Conservation (phyloP, 2,113 vertebrate genomes). For the Tychaedon coryphoeus region DNA sequence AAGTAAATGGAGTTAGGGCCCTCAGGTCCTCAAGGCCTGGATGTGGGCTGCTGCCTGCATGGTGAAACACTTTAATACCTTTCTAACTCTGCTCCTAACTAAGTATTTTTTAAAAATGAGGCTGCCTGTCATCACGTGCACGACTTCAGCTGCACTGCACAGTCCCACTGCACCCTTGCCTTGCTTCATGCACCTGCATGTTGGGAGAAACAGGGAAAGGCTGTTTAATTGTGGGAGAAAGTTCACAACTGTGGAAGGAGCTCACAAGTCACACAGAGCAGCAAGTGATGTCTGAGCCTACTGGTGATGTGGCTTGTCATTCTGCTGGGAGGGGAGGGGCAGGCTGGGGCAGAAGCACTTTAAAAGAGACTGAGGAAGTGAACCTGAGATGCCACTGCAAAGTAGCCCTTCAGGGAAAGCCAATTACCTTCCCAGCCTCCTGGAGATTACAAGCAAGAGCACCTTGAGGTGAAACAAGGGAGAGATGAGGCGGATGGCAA, state of each 20-base stretch:
- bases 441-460: background rate
- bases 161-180: background rate
- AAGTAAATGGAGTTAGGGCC: background rate
- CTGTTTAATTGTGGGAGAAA: background rate
- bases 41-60: background rate
- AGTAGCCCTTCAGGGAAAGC: background rate
- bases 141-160: background rate
- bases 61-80: background rate
- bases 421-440: background rate
- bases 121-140: background rate
- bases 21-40: background rate
- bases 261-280: background rate
- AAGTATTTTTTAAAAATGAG: background rate
- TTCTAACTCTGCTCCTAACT: background rate
- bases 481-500: background rate
- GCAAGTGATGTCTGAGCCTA: background rate
- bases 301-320: background rate
- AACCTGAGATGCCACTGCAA: background rate
- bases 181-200: background rate
- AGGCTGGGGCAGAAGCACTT: background rate
- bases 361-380: background rate
- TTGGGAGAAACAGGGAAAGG: background rate
- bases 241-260: background rate
- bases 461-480: background rate
- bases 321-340: background rate